These are phyloP conservation scores for Parascotia fuliginaria DNA, from an alignment of 2,888 invertebrate species.

Conservation along the genomic window DNA sequence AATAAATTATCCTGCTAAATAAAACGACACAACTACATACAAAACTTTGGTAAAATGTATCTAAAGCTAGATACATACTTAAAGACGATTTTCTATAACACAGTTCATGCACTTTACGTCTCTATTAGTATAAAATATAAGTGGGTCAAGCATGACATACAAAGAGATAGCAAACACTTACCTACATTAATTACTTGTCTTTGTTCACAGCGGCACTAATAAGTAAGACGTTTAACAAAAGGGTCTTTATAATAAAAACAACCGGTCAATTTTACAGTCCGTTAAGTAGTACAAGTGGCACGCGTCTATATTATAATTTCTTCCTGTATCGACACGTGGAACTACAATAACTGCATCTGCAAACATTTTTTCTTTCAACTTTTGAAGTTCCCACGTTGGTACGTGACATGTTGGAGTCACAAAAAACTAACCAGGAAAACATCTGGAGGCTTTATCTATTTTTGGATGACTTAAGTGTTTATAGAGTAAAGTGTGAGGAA, in stretches of 20 bases:
- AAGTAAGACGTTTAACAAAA: slow-evolving; percentile 22
- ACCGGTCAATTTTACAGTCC: slow-evolving; percentile 71
- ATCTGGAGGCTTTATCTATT: slow-evolving; percentile 75
- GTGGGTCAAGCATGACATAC: neutral
- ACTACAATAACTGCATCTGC: slow-evolving; percentile 65
- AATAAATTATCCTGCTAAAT: no score
- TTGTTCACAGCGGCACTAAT: slow-evolving; percentile 31
- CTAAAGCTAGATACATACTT: no score
- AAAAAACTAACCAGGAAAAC: slow-evolving; percentile 69
- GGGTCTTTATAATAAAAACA: slow-evolving; percentile 51
- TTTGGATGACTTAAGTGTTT: slow-evolving; percentile 63
- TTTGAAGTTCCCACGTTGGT: slow-evolving; percentile 74
- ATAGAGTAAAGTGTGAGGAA: slow-evolving; percentile 66
- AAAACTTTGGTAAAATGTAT: no score
- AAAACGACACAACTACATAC: no score
- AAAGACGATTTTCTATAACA: no score
- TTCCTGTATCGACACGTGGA: slow-evolving; percentile 78
- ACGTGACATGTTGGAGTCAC: slow-evolving; percentile 64
- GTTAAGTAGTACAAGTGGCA: slow-evolving; percentile 71
- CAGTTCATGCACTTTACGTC: no score
- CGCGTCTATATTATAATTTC: slow-evolving; percentile 66
- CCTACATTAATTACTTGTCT: neutral
- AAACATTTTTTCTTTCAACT: slow-evolving; percentile 44
- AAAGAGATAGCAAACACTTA: neutral
- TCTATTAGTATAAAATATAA: no score